These are phyloP conservation scores for Caenorhabditis doughertyi DNA, from an alignment of 2,888 invertebrate species.

Conservation along the genomic window DNA sequence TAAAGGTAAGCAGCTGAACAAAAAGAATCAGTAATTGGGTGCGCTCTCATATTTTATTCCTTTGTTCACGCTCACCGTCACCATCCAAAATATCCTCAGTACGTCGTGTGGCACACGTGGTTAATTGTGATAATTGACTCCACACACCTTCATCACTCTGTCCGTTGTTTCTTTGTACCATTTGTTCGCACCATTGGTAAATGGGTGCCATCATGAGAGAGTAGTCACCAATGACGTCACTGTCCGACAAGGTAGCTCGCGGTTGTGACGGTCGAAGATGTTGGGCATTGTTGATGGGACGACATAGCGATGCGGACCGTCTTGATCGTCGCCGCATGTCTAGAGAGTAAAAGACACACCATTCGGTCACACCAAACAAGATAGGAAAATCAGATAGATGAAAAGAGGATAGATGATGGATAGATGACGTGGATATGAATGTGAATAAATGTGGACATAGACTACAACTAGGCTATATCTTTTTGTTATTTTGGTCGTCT, in stretches of 20 bases:
- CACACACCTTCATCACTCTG: conserved; percentile 67
- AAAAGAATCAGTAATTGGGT: conserved; percentile 24
- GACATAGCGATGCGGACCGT: conserved; percentile 72
- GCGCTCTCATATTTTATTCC: conserved; percentile 1
- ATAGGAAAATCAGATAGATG: conserved; percentile 24
- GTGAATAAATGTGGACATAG: background rate
- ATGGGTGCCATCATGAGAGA: conserved; percentile 80
- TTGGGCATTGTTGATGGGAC: conserved; percentile 61
- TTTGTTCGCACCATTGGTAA: conserved; percentile 78
- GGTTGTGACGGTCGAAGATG: conserved; percentile 53
- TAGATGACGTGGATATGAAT: conserved; percentile 22
- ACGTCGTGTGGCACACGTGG: conserved; percentile 70
- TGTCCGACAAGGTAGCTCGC: conserved; percentile 49
- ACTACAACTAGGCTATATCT: background rate
- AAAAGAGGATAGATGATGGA: background rate
- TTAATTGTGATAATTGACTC: conserved; percentile 68
- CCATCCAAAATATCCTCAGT: conserved; percentile 54
- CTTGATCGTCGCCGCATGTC: conserved; percentile 63
- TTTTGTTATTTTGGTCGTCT: too few species aligned
- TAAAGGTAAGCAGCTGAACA: background rate
- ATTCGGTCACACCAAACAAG: conserved; percentile 51
- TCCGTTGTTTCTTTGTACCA: conserved; percentile 66
- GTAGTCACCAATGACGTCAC: conserved; percentile 75
- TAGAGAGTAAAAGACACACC: conserved; percentile 51
- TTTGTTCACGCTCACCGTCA: conserved; percentile 63